phyloP scores from a whole-genome alignment of 2,797 vertebrate species.

The Acanthurus lineatus region DNA sequence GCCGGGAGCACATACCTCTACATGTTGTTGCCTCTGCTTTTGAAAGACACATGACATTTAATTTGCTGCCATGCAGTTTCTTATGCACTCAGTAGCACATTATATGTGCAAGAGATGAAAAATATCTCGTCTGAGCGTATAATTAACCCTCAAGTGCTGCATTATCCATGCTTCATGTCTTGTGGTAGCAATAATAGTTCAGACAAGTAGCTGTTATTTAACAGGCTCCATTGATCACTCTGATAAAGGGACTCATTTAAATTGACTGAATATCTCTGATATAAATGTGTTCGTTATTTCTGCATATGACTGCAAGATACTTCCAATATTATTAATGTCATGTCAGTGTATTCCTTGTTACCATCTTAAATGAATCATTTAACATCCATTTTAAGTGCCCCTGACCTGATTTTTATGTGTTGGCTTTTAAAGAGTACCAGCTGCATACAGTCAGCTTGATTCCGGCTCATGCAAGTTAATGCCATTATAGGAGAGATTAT shows the following conservation, averaged over 20 bases:
- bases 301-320: slow-evolving; percentile 21
- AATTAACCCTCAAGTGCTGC: slow-evolving; percentile 43
- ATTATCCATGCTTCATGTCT: slow-evolving; percentile 31
- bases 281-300: slow-evolving; percentile 13
- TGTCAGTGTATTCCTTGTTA: slow-evolving; percentile 19
- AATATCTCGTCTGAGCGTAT: slow-evolving; percentile 11
- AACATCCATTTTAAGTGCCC: slow-evolving; percentile 32
- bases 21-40: slow-evolving; percentile 9
- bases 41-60: not conserved
- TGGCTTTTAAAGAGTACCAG: slow-evolving; percentile 39
- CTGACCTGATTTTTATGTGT: slow-evolving; percentile 50
- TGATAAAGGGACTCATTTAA: slow-evolving; percentile 29
- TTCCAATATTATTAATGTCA: slow-evolving; percentile 37
- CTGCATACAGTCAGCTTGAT: slow-evolving; percentile 41
- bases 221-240: slow-evolving; percentile 23
- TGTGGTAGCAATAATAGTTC: slow-evolving; percentile 34
- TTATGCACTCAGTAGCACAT: not conserved
- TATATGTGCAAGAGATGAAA: not conserved
- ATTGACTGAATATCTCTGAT: slow-evolving; percentile 28
- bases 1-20: not conserved
- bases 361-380: slow-evolving; percentile 43
- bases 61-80: not conserved
- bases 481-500: slow-evolving; percentile 60
- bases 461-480: slow-evolving; percentile 55
- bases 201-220: slow-evolving; percentile 32